Conservation (phyloP, 2,888 invertebrate genomes). For the Stegana nigrithorax region DNA sequence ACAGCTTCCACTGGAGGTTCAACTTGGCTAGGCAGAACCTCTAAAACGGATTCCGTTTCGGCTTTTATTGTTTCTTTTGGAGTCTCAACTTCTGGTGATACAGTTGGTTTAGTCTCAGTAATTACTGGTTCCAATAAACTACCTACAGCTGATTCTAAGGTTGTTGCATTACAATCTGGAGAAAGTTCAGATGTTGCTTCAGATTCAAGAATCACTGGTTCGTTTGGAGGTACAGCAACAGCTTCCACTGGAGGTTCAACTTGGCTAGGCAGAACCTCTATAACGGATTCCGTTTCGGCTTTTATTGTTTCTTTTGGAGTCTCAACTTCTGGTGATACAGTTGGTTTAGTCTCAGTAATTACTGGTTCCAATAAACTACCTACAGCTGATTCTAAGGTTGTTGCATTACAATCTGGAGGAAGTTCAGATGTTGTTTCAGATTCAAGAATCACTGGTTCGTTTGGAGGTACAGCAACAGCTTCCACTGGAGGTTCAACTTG, state of each 20-base stretch:
- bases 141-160: neutral
- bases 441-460: neutral
- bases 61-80: neutral
- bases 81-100: neutral
- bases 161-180: neutral
- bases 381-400: neutral
- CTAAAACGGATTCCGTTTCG: too few relatives aligned
- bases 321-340: neutral
- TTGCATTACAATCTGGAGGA: neutral
- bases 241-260: neutral
- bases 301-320: neutral
- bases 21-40: too few relatives aligned
- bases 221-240: too few relatives aligned
- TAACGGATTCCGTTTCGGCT: neutral
- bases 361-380: too few relatives aligned
- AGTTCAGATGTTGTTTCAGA: neutral
- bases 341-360: neutral
- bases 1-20: neutral
- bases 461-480: too few relatives aligned
- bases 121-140: neutral
- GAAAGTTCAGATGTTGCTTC: neutral
- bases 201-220: neutral
- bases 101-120: slow-evolving; percentile 4
- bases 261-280: neutral
- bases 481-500: neutral